Base-by-base conservation (phyloP, 2,888 invertebrate species). In the Drosophila prostipennis region DNA sequence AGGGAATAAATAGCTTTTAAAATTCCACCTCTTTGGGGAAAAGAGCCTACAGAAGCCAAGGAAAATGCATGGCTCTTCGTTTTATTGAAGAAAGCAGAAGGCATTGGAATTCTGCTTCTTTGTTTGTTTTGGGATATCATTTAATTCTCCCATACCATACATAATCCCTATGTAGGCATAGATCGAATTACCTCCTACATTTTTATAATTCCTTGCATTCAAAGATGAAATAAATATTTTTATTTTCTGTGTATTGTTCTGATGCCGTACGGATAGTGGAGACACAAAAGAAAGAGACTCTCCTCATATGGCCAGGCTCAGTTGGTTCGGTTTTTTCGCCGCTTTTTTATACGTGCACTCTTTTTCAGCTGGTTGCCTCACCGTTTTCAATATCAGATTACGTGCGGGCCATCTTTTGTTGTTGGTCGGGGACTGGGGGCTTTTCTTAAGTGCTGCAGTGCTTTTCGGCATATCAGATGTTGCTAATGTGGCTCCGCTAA, bases 391-490 rank as follows among this genome's bases (percentile, higher is more conserved):
- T 83, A 86, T 83, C 83, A 76, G 88, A 83, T 83, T 88, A 80
- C 87, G 68, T 80, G 86, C 76, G 60, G 74, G 67, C 59, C 57
- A 74, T 74, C 74, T 73, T 61, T 78, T 77, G 77, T 80, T 70
- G 54, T 51, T 37, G 43, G 26, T 6, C 51, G 19, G 34, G n/a
- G 40, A n/a, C 57, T n/a, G 43, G 61, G 67, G 57, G 48, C 80
- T 73, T 65, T 54, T 45, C 68, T 65, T 65, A 54, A 53, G 64
- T 45, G 64, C 68, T 37, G 26, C 40, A 46, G 55, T 68, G 54
- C 52, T 61, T 51, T 76, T 65, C 67, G 80, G 86, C 86, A 82
- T 82, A 87, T 82, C 82, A 78, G 82, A 82, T 82, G 83, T 72
- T 60, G 83, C 71, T 69, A 74, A 72, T 69, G 74, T 69, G 59